Percentiles rank a stretch among this genome's conserved stretches.
phyloP scores from a whole-genome alignment of 2,888 invertebrate genomes.

The Athripsodes cinereus region DNA sequence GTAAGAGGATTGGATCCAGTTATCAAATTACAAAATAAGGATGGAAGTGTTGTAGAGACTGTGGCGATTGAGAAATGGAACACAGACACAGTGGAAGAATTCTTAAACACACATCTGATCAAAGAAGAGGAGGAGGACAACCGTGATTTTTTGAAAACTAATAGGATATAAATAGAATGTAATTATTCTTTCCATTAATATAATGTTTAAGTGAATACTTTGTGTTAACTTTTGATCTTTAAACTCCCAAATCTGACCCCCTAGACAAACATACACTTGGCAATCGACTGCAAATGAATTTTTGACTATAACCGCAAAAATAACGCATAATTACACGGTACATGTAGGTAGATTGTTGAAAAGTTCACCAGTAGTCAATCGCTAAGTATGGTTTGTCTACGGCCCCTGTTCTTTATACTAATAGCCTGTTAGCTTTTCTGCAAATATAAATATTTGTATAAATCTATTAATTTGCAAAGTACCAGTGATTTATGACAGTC shows the following conservation, averaged over 20 bases:
- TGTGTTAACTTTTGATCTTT: background rate
- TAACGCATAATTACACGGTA: no score
- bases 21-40: conserved; percentile 82
- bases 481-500: conserved; percentile 77
- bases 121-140: conserved; percentile 47
- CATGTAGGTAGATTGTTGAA: no score
- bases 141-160: conserved; percentile 54
- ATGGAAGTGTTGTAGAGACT: conserved; percentile 77
- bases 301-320: no score
- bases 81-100: conserved; percentile 96
- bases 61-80: conserved; percentile 98
- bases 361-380: no score
- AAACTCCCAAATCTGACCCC: no score
- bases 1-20: conserved; percentile 91
- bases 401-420: no score
- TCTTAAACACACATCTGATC: conserved; percentile 81
- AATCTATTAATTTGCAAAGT: conserved; percentile 19
- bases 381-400: no score
- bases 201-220: background rate
- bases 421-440: no score
- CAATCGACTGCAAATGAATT: no score
- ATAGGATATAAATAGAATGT: conserved; percentile 43
- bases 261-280: no score
- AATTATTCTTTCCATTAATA: background rate
- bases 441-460: no score